These are phyloP conservation scores for Toxotes lorentzi DNA, from an alignment of 2,797 vertebrate genomes.

Conservation along the genomic window DNA sequence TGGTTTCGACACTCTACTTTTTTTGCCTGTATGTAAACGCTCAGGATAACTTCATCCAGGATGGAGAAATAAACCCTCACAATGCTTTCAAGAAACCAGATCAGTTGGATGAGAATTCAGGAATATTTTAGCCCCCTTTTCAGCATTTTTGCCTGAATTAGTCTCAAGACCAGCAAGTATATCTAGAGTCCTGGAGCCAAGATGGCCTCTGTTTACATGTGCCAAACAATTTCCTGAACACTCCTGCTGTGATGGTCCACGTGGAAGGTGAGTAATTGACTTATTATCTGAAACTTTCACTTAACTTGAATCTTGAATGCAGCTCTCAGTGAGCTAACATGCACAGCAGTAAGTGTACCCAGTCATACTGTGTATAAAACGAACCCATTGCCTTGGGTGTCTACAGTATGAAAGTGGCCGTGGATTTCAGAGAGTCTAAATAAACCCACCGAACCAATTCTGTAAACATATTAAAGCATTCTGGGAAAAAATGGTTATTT, in stretches of 20 bases:
- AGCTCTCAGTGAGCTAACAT: neutral
- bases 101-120: neutral
- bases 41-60: neutral
- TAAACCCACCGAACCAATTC: slow-evolving; percentile 10
- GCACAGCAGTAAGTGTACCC: neutral
- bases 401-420: neutral
- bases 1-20: too few species aligned
- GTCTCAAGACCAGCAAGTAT: neutral
- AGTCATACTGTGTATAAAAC: neutral
- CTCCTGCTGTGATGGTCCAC: neutral
- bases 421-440: slow-evolving; percentile 18
- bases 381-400: neutral
- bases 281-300: neutral
- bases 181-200: neutral
- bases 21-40: too few species aligned
- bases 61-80: neutral
- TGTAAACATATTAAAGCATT: slow-evolving; percentile 19
- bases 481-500: neutral
- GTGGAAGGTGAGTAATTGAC: neutral
- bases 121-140: too few species aligned
- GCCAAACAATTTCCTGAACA: neutral
- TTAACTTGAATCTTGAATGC: neutral
- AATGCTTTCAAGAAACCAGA: neutral
- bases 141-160: too few species aligned
- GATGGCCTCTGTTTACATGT: too few species aligned